These are phyloP conservation scores for Andricus curvator DNA, from an alignment of 2,888 invertebrate species.

Conservation along the genomic window DNA sequence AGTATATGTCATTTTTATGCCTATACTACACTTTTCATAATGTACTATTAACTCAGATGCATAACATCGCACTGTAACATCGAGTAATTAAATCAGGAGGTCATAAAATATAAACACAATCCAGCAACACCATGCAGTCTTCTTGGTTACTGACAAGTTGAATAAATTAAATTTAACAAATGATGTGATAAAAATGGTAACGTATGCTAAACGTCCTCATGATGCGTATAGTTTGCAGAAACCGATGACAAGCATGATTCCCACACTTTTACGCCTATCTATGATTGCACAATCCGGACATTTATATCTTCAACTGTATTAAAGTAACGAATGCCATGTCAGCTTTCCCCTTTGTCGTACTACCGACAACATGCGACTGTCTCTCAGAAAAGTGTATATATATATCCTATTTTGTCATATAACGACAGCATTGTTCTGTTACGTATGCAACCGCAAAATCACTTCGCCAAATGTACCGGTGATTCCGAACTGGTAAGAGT, in stretches of 20 bases:
- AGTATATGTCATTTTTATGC: too few species aligned
- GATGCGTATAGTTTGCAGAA: neutral
- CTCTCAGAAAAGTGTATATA: neutral
- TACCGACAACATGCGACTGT: neutral
- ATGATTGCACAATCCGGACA: neutral
- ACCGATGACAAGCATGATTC: neutral
- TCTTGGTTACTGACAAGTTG: too few species aligned
- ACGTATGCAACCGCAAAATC: neutral
- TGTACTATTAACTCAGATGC: too few species aligned
- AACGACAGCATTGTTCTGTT: constrained; percentile 3
- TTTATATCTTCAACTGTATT: constrained; percentile 3
- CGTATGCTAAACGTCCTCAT: neutral
- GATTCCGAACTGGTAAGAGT: neutral
- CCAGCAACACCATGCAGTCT: too few species aligned
- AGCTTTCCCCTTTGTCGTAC: constrained; percentile 2
- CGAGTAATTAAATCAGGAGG: too few species aligned
- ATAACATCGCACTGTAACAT: too few species aligned
- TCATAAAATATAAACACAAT: too few species aligned
- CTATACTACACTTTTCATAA: too few species aligned
- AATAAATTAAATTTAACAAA: neutral
- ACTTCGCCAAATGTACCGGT: neutral
- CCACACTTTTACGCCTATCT: constrained; percentile 2
- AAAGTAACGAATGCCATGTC: neutral
- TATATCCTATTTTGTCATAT: neutral
- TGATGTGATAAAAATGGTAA: neutral